Evolutionary conservation across 2,797 vertebrate genomes (phyloP), one percentile per base, ranked within the genome.

Genomic region (Xerus rutilus): DNA sequence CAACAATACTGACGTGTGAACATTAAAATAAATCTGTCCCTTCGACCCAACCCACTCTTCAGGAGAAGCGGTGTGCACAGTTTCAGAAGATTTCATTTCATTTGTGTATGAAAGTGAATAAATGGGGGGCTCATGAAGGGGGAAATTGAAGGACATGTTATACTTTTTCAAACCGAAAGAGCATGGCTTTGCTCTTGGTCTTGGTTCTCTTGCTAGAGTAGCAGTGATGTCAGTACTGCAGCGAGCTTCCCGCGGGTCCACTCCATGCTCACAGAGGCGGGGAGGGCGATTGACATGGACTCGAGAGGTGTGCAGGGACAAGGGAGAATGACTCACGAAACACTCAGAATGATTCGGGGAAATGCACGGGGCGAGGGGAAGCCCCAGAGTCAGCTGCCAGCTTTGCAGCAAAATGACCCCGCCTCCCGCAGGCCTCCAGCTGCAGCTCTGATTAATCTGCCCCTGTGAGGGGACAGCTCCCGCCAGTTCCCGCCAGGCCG

Each of bases 401-500:
- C 1, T 57, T 0, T 57, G 20, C 57, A 23, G 57, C 57, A 21
- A 59, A 10, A 9, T 59, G 57, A 23, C 54, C 18, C 54, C 20
- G 54, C 7, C 54, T 57, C 7, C 20, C 6, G 18, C 2, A 7
- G 52, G 18, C 54, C 54, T 25, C 57, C 57, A 10, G 21, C 57
- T 59, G 21, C 23, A 59, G 57, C 57, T 25, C 57, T 25, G 3
- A 21, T 3, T 23, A 25, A 59, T 25, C 57, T 59, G 57, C 23
- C 21, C 23, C 57, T 2, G 1, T 20, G 20, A 59, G 21, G 57
- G 54, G 57, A 59, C 20, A 59, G 57, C 23, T 25, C 57, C 23
- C 0, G 9, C 57, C 57, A 3, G 3, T 21, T 3, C 7, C 10
- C 2, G 9, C 21, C 57, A 25, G 57, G 7, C 57, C 7, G 21